These are phyloP conservation scores for Stomatorhinus walkeri DNA, from an alignment of 2,797 vertebrate species.

Conservation along the genomic window DNA sequence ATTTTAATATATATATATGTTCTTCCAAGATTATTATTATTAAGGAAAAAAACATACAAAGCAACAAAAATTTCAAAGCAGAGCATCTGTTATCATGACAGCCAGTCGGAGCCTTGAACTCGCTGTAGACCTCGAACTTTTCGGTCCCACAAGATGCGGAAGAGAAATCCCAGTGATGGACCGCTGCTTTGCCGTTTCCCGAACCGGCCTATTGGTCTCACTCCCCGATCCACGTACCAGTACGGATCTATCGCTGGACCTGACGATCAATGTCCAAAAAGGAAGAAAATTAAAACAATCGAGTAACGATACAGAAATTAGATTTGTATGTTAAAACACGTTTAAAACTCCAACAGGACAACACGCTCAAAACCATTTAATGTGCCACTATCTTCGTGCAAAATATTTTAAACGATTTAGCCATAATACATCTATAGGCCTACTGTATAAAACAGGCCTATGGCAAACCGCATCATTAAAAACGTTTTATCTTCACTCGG, in stretches of 20 bases:
- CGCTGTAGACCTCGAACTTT: neutral
- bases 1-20: neutral
- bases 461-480: neutral
- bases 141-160: slow-evolving; percentile 38
- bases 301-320: neutral
- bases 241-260: slow-evolving; percentile 54
- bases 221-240: slow-evolving; percentile 55
- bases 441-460: neutral
- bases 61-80: neutral
- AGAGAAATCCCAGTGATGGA: slow-evolving; percentile 36
- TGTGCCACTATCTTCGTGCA: neutral
- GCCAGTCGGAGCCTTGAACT: neutral
- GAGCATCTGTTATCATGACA: neutral
- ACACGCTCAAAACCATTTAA: neutral
- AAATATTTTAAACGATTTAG: neutral
- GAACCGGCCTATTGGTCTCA: slow-evolving; percentile 55
- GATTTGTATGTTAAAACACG: neutral
- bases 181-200: slow-evolving; percentile 51
- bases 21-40: slow-evolving; percentile 7
- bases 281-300: neutral
- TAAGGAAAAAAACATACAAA: neutral
- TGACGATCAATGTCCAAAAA: slow-evolving; percentile 20
- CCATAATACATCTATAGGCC: neutral
- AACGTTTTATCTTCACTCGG: neutral
- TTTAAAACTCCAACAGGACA: neutral